phyloP scores from a whole-genome alignment of 2,797 vertebrate species.

The Xiphorhynchus erythropygius region DNA sequence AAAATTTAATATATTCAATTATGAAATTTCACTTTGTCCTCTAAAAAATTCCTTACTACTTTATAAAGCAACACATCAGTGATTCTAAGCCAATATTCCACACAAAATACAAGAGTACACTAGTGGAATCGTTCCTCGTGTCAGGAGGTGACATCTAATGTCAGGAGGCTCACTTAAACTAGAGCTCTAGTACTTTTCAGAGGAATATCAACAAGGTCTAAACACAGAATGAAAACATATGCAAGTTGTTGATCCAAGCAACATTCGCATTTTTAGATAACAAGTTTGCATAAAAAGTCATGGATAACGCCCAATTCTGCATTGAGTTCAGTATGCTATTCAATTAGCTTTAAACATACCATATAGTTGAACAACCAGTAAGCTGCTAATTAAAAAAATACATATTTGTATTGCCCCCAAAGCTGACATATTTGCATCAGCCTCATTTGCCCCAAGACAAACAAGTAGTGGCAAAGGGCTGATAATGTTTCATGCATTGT shows the following conservation, averaged over 20 bases:
- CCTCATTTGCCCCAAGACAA: conserved; percentile 2
- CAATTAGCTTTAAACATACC: neutral
- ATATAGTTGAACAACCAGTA: neutral
- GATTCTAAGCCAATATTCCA: neutral
- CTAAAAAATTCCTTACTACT: neutral
- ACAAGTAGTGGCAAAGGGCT: neutral
- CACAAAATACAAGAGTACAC: neutral
- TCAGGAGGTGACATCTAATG: neutral
- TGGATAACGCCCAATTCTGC: neutral
- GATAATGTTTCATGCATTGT: conserved; percentile 34
- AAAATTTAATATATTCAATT: neutral
- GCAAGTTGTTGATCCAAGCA: neutral
- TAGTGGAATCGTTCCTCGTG: neutral
- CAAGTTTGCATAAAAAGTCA: neutral
- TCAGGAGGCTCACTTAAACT: neutral
- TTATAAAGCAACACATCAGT: neutral
- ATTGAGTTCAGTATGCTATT: neutral
- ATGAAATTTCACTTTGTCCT: neutral
- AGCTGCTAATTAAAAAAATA: neutral
- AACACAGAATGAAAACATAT: neutral
- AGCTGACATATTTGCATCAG: conserved; percentile 10
- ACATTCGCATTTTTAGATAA: neutral
- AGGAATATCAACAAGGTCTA: neutral
- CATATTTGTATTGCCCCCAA: neutral
- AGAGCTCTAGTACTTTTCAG: neutral